phyloP scores from a whole-genome alignment of 2,888 invertebrate species.

The Trichopoda pennipes region DNA sequence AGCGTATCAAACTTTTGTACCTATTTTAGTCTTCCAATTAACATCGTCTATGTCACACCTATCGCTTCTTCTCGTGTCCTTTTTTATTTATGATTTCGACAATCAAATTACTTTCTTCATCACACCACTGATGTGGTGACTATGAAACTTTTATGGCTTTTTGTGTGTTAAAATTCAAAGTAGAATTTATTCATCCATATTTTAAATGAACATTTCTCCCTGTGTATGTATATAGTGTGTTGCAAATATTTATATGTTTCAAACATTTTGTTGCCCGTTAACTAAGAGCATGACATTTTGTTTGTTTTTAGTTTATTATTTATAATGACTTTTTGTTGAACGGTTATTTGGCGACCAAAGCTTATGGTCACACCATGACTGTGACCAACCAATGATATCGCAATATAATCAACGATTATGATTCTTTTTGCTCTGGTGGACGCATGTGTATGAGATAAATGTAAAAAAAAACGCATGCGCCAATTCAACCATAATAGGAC shows the following conservation, averaged over 20 bases:
- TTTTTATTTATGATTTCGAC: too few species aligned
- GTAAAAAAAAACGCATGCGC: constrained; percentile 27
- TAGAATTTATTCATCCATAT: too few species aligned
- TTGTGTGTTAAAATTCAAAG: too few species aligned
- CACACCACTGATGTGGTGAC: too few species aligned
- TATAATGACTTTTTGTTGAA: constrained; percentile 25
- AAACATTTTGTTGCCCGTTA: constrained; percentile 48
- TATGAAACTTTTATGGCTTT: too few species aligned
- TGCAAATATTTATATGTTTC: constrained; percentile 47
- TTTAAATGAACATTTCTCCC: too few species aligned
- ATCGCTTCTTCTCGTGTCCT: too few species aligned
- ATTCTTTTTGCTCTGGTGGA: constrained; percentile 7
- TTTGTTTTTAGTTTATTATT: constrained; percentile 41
- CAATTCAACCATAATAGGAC: constrained; percentile 54
- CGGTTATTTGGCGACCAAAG: constrained; percentile 11
- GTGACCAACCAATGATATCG: constrained; percentile 56
- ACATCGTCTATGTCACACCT: too few species aligned
- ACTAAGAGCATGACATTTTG: constrained; percentile 33
- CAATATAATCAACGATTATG: constrained; percentile 60
- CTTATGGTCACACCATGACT: constrained; percentile 56
- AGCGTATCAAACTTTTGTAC: too few species aligned
- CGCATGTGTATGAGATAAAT: constrained; percentile 11
- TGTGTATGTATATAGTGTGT: constrained; percentile 10
- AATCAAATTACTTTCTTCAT: too few species aligned
- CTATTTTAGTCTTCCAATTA: too few species aligned